Conservation (phyloP, 2,888 invertebrate genomes). For the Asteroscopus sphinx region DNA sequence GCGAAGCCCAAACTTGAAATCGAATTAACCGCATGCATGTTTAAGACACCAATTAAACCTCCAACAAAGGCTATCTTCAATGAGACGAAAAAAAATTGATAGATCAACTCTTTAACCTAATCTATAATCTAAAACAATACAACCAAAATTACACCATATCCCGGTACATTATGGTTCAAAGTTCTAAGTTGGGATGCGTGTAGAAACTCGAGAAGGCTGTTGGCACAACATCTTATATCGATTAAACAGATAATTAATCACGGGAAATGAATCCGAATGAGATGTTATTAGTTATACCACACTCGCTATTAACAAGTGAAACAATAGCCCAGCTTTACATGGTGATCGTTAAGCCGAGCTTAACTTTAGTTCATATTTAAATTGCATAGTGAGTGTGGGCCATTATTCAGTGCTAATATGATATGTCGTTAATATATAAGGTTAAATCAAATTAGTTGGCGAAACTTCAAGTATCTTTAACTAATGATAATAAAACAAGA, state of each 20-base stretch:
- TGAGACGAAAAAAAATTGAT: constrained; percentile 87
- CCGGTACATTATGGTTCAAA: constrained; percentile 44
- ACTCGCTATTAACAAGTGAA: constrained; percentile 89
- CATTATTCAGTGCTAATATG: constrained; percentile 20
- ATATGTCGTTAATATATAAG: constrained; percentile 14
- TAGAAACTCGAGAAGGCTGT: constrained; percentile 84
- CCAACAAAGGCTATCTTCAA: constrained; percentile 89
- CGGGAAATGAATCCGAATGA: constrained; percentile 89
- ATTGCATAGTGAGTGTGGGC: constrained; percentile 14
- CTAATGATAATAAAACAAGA: too few relatives aligned
- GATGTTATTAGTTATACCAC: constrained; percentile 90
- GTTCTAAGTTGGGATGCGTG: background rate
- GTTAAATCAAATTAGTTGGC: too few relatives aligned
- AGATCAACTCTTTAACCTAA: constrained; percentile 89
- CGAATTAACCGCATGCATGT: constrained; percentile 87
- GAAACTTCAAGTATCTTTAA: too few relatives aligned
- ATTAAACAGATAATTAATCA: constrained; percentile 90
- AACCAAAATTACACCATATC: constrained; percentile 59
- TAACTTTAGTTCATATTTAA: constrained; percentile 23
- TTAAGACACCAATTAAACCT: constrained; percentile 89
- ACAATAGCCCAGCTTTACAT: constrained; percentile 79
- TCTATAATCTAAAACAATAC: constrained; percentile 72
- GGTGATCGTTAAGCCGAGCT: constrained; percentile 62
- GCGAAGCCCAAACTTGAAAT: constrained; percentile 78
- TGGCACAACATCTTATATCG: constrained; percentile 90